Base-by-base conservation (phyloP, 2,797 vertebrate genomes). In the Falco rusticolus region DNA sequence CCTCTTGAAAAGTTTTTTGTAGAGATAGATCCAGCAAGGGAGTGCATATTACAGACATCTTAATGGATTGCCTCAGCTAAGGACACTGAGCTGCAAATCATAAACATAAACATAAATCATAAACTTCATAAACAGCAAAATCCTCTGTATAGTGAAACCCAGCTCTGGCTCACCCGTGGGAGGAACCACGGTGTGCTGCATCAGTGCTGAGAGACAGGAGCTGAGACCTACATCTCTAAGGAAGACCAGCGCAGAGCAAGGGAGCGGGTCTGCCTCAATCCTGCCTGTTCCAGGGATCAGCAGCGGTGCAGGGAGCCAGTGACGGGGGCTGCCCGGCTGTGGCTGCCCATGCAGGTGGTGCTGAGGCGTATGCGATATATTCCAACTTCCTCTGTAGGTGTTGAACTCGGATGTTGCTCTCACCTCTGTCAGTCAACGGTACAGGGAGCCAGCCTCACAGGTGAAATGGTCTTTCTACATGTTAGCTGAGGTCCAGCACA, bases 101-200 rank as follows among this genome's bases (percentile, higher is more conserved):
- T 39, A 39, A 39, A 39, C 37, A 11, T 39, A 39, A 39, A 39
- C 11, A 39, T 39, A 39, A 39, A 39, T 39, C 39, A 39, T 39
- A 37, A 43, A 37, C 3, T 34, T 33, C 33, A 50, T 13, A 31
- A 75, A 60, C 9, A 50, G 22, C 70, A 71, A 65, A 76, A 60
- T 16, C 34, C n/a, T 63, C 28, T 26, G 7, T 5, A 22, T 24
- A 28, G 15, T 20, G 47, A 81, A 66, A 85, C 11, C 29, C 1
- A 0, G 19, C 39, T 25, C 0, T 0, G 41, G 47, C 25, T 70
- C 37, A 28, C 25, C 13, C 9, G 20, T 0, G 1, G 61, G 47
- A 75, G 33, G 10, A 63, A 72, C 24, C 41, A 21, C 0, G 1
- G 17, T 1, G 1, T 45, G 4, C 7, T 37, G 39, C n/a, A 16